These are phyloP conservation scores for Champsocephalus esox DNA, from an alignment of 2,797 vertebrate species.

Conservation along the genomic window DNA sequence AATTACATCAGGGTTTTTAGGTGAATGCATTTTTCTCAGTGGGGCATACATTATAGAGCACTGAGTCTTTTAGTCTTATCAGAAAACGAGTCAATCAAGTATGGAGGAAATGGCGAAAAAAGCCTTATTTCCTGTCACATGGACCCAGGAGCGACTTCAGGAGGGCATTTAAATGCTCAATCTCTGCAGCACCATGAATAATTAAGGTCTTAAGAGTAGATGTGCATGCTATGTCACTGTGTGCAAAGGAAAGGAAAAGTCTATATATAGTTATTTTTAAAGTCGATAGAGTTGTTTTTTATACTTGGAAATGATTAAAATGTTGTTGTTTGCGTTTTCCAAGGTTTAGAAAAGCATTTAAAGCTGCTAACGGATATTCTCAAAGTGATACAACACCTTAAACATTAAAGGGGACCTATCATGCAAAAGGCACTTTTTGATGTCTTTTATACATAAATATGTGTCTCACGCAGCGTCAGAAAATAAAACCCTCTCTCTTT, in stretches of 20 bases:
- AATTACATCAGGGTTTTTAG: slow-evolving; percentile 1
- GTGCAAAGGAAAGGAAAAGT: not conserved
- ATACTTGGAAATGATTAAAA: not conserved
- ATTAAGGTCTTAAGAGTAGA: not conserved
- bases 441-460: too few relatives aligned
- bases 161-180: slow-evolving; percentile 7
- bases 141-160: slow-evolving; percentile 10
- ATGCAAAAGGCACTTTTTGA: too few relatives aligned
- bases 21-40: slow-evolving; percentile 9
- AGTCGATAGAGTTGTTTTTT: not conserved
- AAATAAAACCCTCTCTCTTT: too few relatives aligned
- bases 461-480: too few relatives aligned
- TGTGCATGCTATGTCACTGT: not conserved
- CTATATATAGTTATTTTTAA: not conserved
- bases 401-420: too few relatives aligned
- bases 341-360: not conserved
- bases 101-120: not conserved
- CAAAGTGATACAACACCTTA: not conserved
- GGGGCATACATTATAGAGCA: not conserved
- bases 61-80: not conserved
- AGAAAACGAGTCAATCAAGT: slow-evolving; percentile 24
- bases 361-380: not conserved
- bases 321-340: not conserved
- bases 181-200: not conserved
- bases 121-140: slow-evolving; percentile 4